These are phyloP conservation scores for Carassius gibelio DNA, from an alignment of 2,113 vertebrate species.

Conservation along the genomic window DNA sequence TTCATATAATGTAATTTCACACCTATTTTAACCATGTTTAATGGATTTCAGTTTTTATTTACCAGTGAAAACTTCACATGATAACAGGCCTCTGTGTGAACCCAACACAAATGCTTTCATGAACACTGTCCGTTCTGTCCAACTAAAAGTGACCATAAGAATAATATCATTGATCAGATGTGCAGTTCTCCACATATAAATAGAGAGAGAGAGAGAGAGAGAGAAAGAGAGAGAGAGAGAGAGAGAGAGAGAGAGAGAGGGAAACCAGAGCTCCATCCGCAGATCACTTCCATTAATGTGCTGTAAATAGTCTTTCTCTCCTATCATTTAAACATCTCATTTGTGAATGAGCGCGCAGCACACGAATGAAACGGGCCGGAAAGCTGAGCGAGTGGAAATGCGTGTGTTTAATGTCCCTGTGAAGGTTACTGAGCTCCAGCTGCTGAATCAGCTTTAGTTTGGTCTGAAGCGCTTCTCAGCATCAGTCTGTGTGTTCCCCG, in stretches of 20 bases:
- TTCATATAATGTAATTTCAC: too few relatives aligned
- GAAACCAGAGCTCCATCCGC: background rate
- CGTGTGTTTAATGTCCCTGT: slow-evolving; percentile 16
- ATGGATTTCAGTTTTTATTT: too few relatives aligned
- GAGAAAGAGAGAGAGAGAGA: background rate
- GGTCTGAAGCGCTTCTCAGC: background rate
- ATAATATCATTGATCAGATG: too few relatives aligned
- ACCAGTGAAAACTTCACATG: too few relatives aligned
- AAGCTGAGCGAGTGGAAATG: slow-evolving; percentile 1
- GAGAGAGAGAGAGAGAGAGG: background rate
- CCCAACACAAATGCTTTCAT: too few relatives aligned
- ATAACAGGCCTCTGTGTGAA: too few relatives aligned
- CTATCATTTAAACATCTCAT: background rate
- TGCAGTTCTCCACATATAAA: too few relatives aligned
- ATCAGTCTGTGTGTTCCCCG: too few relatives aligned
- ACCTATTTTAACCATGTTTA: too few relatives aligned
- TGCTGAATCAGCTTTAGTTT: background rate
- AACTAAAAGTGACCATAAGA: too few relatives aligned
- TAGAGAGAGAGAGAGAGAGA: too few relatives aligned
- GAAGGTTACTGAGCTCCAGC: slow-evolving; percentile 37
- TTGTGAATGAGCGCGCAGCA: background rate
- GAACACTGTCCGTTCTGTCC: too few relatives aligned
- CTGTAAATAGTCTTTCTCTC: background rate
- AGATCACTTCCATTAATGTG: background rate
- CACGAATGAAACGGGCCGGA: background rate